Base-by-base conservation (phyloP, 2,797 vertebrate genomes). In the Hafferia zeledoni region DNA sequence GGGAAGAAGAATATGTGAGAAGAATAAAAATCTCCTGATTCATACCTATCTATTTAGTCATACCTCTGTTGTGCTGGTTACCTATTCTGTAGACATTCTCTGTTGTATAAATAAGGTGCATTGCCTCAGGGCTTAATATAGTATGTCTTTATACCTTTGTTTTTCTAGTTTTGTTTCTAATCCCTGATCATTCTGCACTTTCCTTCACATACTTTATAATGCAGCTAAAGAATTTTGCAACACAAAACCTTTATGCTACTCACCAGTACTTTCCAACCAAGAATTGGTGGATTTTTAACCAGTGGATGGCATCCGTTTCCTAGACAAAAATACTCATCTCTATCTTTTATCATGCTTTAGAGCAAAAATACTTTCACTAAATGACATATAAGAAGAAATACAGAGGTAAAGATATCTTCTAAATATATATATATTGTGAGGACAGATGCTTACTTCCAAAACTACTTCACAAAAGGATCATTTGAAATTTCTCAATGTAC, bases 71-170 rank as follows among this genome's bases (percentile, higher is more conserved):
- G 92, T 83, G 85, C 90, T 94, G 31, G 80, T 94, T 96, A 81
- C 83, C 94, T 89, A 96, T 97, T 97, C 95, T 75, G 72, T 41
- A 94, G 92, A 83, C 90, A 83, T 86, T 53, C 93, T 83, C 80
- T 86, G 71, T 87, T 91, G 83, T 94, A 95, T 96, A 96, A 96
- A 97, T 95, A 96, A 95, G 94, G 91, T 87, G 44, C 71, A 77
- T 28, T 90, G 95, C 94, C 56, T 87, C 80, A 79, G 88, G 95
- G 90, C 72, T 94, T 96, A 94, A 96, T 94, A 97, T 71, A 83
- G 50, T 76, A 79, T 63, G 87, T 67, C 89, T 96, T 94, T 74
- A 94, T 86, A 90, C 83, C 60, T 94, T 88, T 90, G 87, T 93
- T 94, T 90, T 92, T 78, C 68, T 79, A 80, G 78, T 37, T 95